Percentiles rank a stretch among this genome's conserved stretches.
Evolutionary conservation across 2,888 invertebrate species (phyloP).

Genomic region (Pheosia gnoma): DNA sequence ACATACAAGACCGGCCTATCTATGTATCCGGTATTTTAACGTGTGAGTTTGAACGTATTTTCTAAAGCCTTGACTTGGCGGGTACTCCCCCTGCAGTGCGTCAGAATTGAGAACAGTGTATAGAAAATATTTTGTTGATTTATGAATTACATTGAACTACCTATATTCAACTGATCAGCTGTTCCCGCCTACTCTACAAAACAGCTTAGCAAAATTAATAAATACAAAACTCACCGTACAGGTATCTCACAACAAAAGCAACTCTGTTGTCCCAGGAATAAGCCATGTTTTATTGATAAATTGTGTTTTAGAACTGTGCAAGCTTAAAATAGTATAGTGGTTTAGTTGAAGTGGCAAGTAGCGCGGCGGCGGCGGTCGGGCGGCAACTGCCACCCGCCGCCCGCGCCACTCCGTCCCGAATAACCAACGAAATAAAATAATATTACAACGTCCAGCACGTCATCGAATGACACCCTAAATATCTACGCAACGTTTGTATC

Average conservation of each 20-base stretch:
- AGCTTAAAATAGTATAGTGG: conserved; percentile 10
- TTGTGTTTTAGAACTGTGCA: conserved; percentile 21
- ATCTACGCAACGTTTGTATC: conserved; percentile 29
- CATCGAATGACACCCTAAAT: conserved; percentile 38
- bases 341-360: conserved; percentile 16
- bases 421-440: conserved; percentile 48
- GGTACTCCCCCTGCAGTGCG: background rate
- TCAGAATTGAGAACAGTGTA: background rate
- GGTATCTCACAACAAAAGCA: conserved; percentile 91
- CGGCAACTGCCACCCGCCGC: conserved; percentile 61
- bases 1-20: too few relatives aligned
- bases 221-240: conserved; percentile 87
- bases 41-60: too few relatives aligned
- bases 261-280: conserved; percentile 94
- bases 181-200: conserved; percentile 8
- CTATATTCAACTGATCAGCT: conserved; percentile 4
- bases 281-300: conserved; percentile 82
- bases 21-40: too few relatives aligned
- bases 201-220: conserved; percentile 14
- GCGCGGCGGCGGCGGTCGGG: conserved; percentile 60
- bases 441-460: conserved; percentile 38
- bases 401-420: conserved; percentile 51
- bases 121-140: too few relatives aligned
- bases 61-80: too few relatives aligned
- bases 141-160: background rate